A percentile compares a stretch with the other conserved stretches of the same genome.
Conservation (phyloP, 1,140 invertebrate genomes). For the Bombus sylvicola region DNA sequence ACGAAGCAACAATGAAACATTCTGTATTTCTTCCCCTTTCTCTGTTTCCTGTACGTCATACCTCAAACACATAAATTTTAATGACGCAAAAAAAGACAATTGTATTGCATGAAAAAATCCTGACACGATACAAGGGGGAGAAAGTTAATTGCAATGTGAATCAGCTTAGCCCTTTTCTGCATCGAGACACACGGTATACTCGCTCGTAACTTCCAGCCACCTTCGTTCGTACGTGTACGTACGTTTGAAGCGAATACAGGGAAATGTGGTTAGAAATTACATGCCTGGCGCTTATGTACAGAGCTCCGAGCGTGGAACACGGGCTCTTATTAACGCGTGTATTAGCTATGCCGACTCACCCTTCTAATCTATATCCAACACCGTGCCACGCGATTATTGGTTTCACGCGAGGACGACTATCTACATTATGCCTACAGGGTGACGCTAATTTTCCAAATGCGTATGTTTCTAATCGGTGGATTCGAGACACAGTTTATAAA, state of each 20-base stretch:
- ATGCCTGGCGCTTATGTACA: conserved; percentile 76
- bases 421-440: conserved; percentile 76
- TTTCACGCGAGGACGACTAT: conserved; percentile 79
- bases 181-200: conserved; percentile 62
- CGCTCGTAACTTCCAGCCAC: conserved; percentile 66
- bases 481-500: conserved; percentile 57
- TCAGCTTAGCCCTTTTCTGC: conserved; percentile 25
- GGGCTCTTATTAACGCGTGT: conserved; percentile 79
- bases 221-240: conserved; percentile 66
- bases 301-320: conserved; percentile 73
- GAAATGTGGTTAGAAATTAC: conserved; percentile 79
- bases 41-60: too few species aligned
- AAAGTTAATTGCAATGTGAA: neutral
- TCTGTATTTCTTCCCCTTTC: neutral
- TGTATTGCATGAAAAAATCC: neutral
- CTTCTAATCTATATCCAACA: conserved; percentile 80
- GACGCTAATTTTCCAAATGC: conserved; percentile 71
- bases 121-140: neutral
- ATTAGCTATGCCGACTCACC: conserved; percentile 80
- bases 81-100: neutral
- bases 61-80: too few species aligned
- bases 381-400: conserved; percentile 78
- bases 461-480: conserved; percentile 61
- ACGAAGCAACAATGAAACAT: neutral
- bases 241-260: conserved; percentile 75